These are phyloP conservation scores for Solen grandis DNA, from an alignment of 1,140 invertebrate genomes.

Conservation along the genomic window DNA sequence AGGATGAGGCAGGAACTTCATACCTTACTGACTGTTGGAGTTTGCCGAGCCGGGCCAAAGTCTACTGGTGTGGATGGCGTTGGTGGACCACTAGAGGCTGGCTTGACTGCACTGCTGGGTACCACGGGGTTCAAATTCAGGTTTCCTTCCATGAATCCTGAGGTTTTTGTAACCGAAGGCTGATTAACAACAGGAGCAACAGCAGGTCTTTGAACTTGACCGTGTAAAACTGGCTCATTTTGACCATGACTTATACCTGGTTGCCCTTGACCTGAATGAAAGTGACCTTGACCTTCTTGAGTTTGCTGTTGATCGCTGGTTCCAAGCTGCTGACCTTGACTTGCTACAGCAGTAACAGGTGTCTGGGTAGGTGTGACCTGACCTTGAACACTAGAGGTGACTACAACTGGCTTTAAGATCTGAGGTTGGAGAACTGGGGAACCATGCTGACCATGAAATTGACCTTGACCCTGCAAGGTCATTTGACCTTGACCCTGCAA, in stretches of 20 bases:
- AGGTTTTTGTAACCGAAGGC: too few relatives aligned
- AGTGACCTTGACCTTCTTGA: background rate
- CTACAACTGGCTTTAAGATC: background rate
- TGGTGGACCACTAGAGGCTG: background rate
- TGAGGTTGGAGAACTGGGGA: background rate
- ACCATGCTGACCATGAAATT: background rate
- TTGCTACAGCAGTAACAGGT: background rate
- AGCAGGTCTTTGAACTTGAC: conserved; percentile 31
- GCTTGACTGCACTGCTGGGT: too few relatives aligned
- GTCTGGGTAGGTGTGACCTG: background rate
- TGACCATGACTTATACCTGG: background rate
- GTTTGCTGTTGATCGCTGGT: background rate
- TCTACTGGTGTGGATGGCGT: too few relatives aligned
- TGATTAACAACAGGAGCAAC: background rate
- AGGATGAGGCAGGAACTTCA: too few relatives aligned
- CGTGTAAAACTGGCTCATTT: conserved; percentile 34
- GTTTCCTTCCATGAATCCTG: too few relatives aligned
- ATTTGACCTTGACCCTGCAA: background rate
- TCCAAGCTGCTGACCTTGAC: background rate
- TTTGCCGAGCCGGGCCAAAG: too few relatives aligned
- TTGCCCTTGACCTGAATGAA: background rate
- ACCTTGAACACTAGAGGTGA: background rate
- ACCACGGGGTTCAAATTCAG: too few relatives aligned
- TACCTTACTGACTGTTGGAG: too few relatives aligned
- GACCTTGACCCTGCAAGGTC: background rate